Evolutionary conservation across 1,140 invertebrate genomes (phyloP).

Genomic region (Dufourea novaeangliae): DNA sequence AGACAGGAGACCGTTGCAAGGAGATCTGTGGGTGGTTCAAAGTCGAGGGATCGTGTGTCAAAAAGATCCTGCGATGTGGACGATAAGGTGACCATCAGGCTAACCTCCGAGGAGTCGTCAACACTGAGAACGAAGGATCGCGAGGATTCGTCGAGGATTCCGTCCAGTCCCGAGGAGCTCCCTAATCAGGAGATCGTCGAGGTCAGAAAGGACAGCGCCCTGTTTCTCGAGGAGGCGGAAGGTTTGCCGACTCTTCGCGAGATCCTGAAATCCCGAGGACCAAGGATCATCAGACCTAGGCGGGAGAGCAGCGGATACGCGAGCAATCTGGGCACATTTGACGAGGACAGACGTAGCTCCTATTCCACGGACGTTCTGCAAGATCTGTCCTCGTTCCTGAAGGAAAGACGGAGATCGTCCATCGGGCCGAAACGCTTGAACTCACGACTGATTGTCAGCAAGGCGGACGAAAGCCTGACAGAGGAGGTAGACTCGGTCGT

Average conservation of each 20-base stretch:
- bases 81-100: neutral
- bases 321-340: slow-evolving; percentile 74
- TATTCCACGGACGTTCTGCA: slow-evolving; percentile 53
- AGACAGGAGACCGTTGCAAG: no score
- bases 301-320: slow-evolving; percentile 76
- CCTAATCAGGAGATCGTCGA: slow-evolving; percentile 50
- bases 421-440: slow-evolving; percentile 51
- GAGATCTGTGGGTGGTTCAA: neutral
- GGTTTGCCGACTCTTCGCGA: slow-evolving; percentile 55
- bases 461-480: slow-evolving; percentile 22
- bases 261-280: slow-evolving; percentile 21
- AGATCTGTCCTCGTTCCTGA: slow-evolving; percentile 41
- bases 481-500: slow-evolving; percentile 8
- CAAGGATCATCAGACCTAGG: slow-evolving; percentile 60
- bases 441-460: slow-evolving; percentile 32
- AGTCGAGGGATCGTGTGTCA: neutral
- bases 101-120: neutral
- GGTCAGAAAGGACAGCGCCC: slow-evolving; percentile 70
- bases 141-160: slow-evolving; percentile 10
- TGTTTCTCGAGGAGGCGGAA: slow-evolving; percentile 69
- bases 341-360: slow-evolving; percentile 71
- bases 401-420: slow-evolving; percentile 69
- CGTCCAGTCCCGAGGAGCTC: slow-evolving; percentile 43
- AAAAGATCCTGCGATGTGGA: neutral
- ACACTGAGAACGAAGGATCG: neutral